Conservation (phyloP, 1,140 invertebrate genomes). For the Zaprionus camerounensis region DNA sequence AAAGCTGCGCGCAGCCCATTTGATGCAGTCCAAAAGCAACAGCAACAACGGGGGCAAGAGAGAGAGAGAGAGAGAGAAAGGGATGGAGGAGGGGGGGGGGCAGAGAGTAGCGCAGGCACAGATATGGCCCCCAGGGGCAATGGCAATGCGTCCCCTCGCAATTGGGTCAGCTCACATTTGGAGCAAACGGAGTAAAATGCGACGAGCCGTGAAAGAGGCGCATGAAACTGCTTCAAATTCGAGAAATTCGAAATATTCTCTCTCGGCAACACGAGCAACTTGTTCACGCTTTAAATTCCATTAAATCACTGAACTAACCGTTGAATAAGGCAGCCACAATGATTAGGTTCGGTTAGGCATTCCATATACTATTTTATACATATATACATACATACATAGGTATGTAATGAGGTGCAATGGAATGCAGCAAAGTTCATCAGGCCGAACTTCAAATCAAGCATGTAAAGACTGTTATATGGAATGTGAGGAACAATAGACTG, state of each 20-base stretch:
- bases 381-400: too few species aligned
- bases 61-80: not conserved
- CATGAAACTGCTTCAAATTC: slow-evolving; percentile 62
- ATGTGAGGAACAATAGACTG: too few species aligned
- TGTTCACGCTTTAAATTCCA: slow-evolving; percentile 26
- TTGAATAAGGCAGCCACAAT: not conserved
- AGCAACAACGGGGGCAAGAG: not conserved
- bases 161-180: slow-evolving; percentile 77
- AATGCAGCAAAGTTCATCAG: too few species aligned
- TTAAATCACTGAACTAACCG: slow-evolving; percentile 21
- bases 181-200: slow-evolving; percentile 65
- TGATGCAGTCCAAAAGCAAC: slow-evolving; percentile 1
- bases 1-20: slow-evolving; percentile 32
- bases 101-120: not conserved
- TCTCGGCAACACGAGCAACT: slow-evolving; percentile 3
- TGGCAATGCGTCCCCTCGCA: slow-evolving; percentile 52
- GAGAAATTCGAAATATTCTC: slow-evolving; percentile 51
- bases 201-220: slow-evolving; percentile 62
- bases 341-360: not conserved
- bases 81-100: not conserved
- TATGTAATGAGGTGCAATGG: too few species aligned
- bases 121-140: slow-evolving; percentile 37
- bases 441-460: too few species aligned
- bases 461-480: too few species aligned
- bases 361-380: too few species aligned